Conservation (phyloP, 64 coral and sea anemone genomes). For the Montipora efflorescens region DNA sequence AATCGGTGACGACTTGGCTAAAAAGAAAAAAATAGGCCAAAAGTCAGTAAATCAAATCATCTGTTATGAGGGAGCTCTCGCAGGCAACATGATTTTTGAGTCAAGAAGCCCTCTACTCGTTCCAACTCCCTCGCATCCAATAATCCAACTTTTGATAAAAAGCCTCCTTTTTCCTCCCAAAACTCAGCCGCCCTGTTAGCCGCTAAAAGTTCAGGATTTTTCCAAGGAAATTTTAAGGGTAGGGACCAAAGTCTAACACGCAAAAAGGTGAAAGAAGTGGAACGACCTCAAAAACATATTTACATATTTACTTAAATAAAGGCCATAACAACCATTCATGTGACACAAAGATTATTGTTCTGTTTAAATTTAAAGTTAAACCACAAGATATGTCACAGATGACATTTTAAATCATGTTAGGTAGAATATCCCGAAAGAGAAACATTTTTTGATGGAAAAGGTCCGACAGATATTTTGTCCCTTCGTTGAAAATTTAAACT, state of each 20-base stretch:
- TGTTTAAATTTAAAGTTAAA: background rate
- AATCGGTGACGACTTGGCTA: conserved; percentile 8
- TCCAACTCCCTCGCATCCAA: no score
- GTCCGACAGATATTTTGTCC: no score
- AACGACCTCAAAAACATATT: background rate
- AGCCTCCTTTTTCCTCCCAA: no score
- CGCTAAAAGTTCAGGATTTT: no score
- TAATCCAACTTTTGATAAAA: no score
- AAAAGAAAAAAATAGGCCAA: background rate
- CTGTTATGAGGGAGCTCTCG: no score
- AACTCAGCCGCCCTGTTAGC: no score
- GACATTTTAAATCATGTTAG: background rate
- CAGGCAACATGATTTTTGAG: no score
- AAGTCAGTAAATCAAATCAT: background rate
- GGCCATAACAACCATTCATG: background rate
- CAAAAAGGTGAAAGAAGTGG: background rate
- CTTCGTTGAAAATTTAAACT: no score
- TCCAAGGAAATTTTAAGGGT: no score
- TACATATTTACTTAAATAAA: background rate
- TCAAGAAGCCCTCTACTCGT: no score
- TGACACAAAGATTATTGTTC: background rate
- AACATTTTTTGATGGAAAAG: no score
- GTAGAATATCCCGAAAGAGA: background rate
- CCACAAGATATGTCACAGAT: background rate
- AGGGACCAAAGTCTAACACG: background rate